Base-by-base conservation (phyloP, 1,140 invertebrate genomes). In the Eulimnadia texana region DNA sequence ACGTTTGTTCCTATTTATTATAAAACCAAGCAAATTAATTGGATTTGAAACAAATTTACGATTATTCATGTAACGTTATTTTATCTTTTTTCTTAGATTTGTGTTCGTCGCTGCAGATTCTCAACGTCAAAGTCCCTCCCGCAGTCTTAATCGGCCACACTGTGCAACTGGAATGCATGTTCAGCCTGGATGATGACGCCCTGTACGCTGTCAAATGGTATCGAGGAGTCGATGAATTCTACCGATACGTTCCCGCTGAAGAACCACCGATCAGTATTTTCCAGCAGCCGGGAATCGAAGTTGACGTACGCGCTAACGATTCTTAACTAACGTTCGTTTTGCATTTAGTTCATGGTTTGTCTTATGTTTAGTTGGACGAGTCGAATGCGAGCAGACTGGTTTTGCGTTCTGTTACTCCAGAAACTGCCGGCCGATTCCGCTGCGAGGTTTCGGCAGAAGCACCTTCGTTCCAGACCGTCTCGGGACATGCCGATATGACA, bases 181-280 rank as follows among this genome's bases (percentile, higher is more conserved):
- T 86, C 70, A 84, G 88, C 71, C 76, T 85, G 70, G 86, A 87
- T 69, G 79, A 79, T 28, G 85, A 86, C 65, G 79, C 79, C 29
- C 76, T 91, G 59, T 90, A 90, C 73, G 82, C 85, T 62, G 84
- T 91, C 66, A 90, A 90, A 76, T 91, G 87, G 87, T 90, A 91
- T 73, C 79, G 83, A 63, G 83, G 82, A 42, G 78, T 79, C 64
- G 77, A 79, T 20, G 88, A 92, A 73, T 92, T 92, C 77, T 88
- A 85, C 73, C 77, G 84, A 66, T 88, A 80, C 68, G 78, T 82
- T 6, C 82, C 84, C 0, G 84, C 82, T 58, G 81, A 84, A 66
- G 70, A 77, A 0, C 83, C 83, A 10, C 80, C 84, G 2, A 80
- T 81, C 24, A 77, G 77, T 64, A 80, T 79, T 11, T 88, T 84